Evolutionary conservation across 37 sponge, comb jelly and placozoan genomes (phyloP), one percentile per base, ranked within the genome.

Genomic region (Crambe crambe): DNA sequence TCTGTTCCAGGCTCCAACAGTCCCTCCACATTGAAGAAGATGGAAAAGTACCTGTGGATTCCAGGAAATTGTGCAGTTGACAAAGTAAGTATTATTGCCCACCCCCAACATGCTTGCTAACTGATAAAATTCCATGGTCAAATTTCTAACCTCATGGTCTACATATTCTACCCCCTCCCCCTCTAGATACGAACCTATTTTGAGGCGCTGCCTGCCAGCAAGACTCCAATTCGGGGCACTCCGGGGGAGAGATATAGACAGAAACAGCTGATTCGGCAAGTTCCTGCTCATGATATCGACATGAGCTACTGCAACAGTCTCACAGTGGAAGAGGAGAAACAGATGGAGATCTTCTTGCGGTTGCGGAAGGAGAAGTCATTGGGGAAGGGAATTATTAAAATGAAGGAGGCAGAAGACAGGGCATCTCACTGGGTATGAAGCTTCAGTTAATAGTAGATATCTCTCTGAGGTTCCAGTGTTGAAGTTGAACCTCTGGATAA

Each of bases 261-360:
- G 54, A 88, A 92, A 42, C 98, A 95, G 56, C 91, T 95, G 56
- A 86, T 95, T 38, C 82, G 85, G 5, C 98, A 97, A 80, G 89
- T 95, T 2, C 95, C 98, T 22, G 94, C 87, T 6, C 89, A 97
- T 70, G 98, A 97, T 74, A 76, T 88, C 6, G 90, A 89, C 79
- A 59, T 73, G 9, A 40, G 64, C 0, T 82, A 86, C 44, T 74
- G 85, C 62, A 91, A 88, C 23, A 77, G 81, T 20, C 73, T 88
- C 43, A 70, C 76, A 0, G 79, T 74, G 0, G 87, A 85, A 47
- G 96, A 96, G 42, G 62, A 64, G 68, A 83, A 92, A 68, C 88
- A 96, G 75, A 89, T 92, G 87, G 83, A 87, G 73, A 64, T 88
- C 34, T 96, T 96, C 66, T 31, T 84, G 34, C 74, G 77, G 54